A percentile compares a stretch with the other conserved stretches of the same genome.
phyloP scores from a whole-genome alignment of 2,888 invertebrate genomes.

The Gymnoscelis rufifasciata region DNA sequence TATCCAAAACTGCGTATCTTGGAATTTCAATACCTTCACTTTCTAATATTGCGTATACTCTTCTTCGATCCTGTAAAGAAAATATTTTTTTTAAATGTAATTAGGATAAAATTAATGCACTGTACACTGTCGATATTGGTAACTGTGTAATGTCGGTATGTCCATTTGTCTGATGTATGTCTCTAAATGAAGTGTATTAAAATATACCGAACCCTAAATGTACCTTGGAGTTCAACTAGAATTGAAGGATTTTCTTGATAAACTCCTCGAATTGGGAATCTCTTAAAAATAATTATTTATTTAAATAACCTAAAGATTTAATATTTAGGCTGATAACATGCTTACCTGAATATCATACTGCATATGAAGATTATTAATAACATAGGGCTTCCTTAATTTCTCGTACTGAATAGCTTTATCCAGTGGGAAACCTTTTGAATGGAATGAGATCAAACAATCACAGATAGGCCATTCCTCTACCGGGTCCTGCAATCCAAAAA shows the following conservation, averaged over 20 bases:
- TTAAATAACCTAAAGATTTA: background rate
- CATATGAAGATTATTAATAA: constrained; percentile 98
- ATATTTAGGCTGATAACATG: background rate
- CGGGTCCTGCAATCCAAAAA: constrained; percentile 82
- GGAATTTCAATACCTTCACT: constrained; percentile 98
- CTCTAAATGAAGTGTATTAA: no score
- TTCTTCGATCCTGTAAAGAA: constrained; percentile 86
- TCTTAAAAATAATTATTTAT: background rate
- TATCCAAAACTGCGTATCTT: constrained; percentile 96
- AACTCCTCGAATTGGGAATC: no score
- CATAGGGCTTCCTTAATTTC: constrained; percentile 94
- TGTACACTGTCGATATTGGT: no score
- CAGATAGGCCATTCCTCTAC: constrained; percentile 99
- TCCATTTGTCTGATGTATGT: no score
- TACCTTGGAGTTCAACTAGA: no score
- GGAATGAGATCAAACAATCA: constrained; percentile 98
- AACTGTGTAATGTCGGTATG: no score
- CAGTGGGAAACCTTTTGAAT: constrained; percentile 98
- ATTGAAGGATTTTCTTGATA: no score
- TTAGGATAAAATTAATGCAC: no score
- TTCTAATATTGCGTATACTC: constrained; percentile 96
- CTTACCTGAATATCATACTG: constrained; percentile 97
- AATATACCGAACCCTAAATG: no score
- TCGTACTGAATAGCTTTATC: constrained; percentile 99
- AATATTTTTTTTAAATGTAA: background rate